Percentiles rank a stretch among this genome's conserved stretches.
Conservation (phyloP, 1,140 invertebrate species). For the Polypedilum vanderplanki region DNA sequence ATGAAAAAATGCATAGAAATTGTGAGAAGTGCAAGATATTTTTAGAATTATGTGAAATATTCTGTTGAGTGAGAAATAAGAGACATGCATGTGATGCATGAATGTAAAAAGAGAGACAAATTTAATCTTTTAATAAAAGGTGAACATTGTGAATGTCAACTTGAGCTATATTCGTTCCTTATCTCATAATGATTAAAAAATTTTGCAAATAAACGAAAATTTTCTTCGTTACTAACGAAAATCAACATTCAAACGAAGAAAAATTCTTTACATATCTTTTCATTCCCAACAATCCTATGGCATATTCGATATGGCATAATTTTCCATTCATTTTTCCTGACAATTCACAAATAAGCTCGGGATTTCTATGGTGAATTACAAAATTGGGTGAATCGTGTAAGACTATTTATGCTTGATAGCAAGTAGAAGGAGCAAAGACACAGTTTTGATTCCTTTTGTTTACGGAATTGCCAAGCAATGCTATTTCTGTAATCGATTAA, state of each 20-base stretch:
- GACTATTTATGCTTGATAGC: neutral
- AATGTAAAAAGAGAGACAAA: neutral
- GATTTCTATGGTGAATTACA: constrained; percentile 24
- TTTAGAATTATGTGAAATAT: neutral
- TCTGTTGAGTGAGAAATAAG: neutral
- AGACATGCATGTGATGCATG: neutral
- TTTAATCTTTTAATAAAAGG: neutral
- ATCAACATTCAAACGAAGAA: neutral
- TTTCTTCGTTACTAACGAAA: constrained; percentile 25
- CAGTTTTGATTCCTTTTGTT: neutral
- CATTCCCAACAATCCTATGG: no score
- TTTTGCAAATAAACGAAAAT: no score
- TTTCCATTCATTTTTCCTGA: neutral
- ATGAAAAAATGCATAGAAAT: no score
- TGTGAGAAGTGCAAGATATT: neutral
- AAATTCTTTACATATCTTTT: no score
- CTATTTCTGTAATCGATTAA: constrained; percentile 4
- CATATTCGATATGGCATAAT: constrained; percentile 4
- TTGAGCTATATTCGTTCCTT: no score
- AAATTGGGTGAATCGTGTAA: constrained; percentile 23
- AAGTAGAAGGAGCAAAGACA: neutral
- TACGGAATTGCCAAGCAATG: neutral
- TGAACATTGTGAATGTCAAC: neutral
- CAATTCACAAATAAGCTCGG: no score
- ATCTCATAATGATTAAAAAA: neutral